These are phyloP conservation scores for Encarsia formosa DNA, from an alignment of 2,888 invertebrate species.

Conservation along the genomic window DNA sequence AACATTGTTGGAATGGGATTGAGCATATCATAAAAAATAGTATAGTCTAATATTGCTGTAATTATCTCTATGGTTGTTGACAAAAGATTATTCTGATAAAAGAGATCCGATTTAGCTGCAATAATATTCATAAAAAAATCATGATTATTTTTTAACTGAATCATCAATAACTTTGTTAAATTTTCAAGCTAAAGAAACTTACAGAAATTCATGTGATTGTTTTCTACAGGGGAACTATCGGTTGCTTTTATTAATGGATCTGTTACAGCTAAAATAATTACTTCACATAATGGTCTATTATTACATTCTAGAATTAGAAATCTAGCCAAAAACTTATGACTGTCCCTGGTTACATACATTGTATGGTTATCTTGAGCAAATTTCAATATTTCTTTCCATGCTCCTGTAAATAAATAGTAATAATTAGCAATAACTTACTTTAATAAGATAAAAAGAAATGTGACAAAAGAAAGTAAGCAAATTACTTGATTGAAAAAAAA, in stretches of 20 bases:
- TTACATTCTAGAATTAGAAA: slow-evolving; percentile 38
- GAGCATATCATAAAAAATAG: slow-evolving; percentile 37
- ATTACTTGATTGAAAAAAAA: too few relatives aligned
- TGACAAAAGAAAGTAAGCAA: too few relatives aligned
- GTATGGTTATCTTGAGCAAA: slow-evolving; percentile 66
- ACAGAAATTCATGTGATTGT: slow-evolving; percentile 7
- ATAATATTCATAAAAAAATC: neutral
- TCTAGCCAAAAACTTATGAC: slow-evolving; percentile 59
- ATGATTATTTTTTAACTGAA: neutral
- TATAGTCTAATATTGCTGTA: slow-evolving; percentile 42
- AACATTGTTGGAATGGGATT: slow-evolving; percentile 42
- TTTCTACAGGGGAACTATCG: neutral
- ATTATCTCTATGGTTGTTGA: slow-evolving; percentile 43
- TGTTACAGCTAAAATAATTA: slow-evolving; percentile 58
- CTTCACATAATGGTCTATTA: slow-evolving; percentile 51
- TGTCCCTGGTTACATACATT: slow-evolving; percentile 66
- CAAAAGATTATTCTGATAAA: slow-evolving; percentile 36
- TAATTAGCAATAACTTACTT: neutral
- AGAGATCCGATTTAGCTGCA: neutral
- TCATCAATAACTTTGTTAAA: neutral
- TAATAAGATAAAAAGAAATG: neutral
- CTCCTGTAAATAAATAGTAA: slow-evolving; percentile 48
- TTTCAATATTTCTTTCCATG: slow-evolving; percentile 64
- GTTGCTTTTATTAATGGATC: slow-evolving; percentile 56
- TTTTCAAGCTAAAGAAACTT: neutral